Evolutionary conservation across 2,113 vertebrate genomes (phyloP), one percentile per base, ranked within the genome.

Genomic region (Thalassoma bifasciatum): DNA sequence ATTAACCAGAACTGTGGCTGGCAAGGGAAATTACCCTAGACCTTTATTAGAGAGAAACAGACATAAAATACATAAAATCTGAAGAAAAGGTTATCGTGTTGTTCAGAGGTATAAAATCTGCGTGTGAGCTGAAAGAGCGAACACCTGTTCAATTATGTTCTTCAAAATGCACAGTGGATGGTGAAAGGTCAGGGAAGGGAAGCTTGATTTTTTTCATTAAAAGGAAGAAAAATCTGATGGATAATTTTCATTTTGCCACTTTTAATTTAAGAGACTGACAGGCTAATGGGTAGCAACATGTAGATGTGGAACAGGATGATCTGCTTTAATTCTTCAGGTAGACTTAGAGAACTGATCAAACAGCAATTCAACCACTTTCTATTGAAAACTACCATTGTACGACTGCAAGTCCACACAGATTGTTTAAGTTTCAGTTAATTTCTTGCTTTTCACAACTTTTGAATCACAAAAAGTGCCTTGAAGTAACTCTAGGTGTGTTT

Each of bases 1-100:
- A 67, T 69, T 72, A 70, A 62, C 66, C 16, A 51, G 17, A 74
- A 36, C 30, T 3, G 2, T 58, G 19, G 53, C 30, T 19, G n/a
- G 42, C 36, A 13, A 36, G n/a, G 7, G 16, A 19, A 46, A 46
- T 46, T 19, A 46, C 17, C 17, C 17, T 16, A 46, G 42, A 16
- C 3, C 16, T 57, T 62, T 22, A 44, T 51, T 16, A 16, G 5
- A 46, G 52, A 51, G 12, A 72, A 78, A 30, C 13, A 56, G 0
- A 16, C 14, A 42, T 50, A n/a, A 51, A 67, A 70, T 10, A 36
- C 22, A n/a, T 40, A 21, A 42, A 44, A 30, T 36, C 22, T 56
- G 10, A 13, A 30, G 19, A 40, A 26, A 66, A 16, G 21, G 8
- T 23, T 22, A 51, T 11, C 8, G 14, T 7, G 26, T 46, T 70